These are phyloP conservation scores for Astur gentilis DNA, from an alignment of 2,113 vertebrate genomes.

Conservation along the genomic window DNA sequence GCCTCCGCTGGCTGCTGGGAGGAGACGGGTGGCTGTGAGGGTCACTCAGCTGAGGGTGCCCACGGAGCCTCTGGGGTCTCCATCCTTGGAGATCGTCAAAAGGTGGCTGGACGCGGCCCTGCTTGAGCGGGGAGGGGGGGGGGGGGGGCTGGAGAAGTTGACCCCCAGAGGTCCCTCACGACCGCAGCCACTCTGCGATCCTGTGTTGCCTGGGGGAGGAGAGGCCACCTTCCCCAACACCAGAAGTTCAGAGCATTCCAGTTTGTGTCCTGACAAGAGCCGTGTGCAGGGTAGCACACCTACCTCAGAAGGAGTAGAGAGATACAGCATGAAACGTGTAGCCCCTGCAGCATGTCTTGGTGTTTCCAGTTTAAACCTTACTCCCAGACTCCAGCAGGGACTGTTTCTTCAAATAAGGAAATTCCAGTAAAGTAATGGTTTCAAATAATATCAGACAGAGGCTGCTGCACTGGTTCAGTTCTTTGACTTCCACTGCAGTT, in stretches of 20 bases:
- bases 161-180: background rate
- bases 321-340: background rate
- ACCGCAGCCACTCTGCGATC: fast-evolving
- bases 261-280: background rate
- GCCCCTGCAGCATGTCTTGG: fast-evolving
- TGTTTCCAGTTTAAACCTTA: background rate
- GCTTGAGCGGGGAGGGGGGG: background rate
- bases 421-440: background rate
- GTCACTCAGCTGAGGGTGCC: background rate
- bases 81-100: background rate
- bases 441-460: background rate
- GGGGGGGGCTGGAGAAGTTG: background rate
- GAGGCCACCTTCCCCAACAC: background rate
- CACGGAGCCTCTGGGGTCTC: too few relatives aligned
- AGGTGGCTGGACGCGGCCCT: background rate
- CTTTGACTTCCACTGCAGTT: background rate
- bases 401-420: background rate
- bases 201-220: background rate
- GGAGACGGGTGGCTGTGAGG: background rate
- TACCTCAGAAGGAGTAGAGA: background rate
- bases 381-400: background rate
- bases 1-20: background rate
- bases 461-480: background rate
- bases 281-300: background rate
- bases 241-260: background rate